Percentiles rank a stretch among this genome's conserved stretches.
phyloP scores from a whole-genome alignment of 2,113 vertebrate species.

The Vidua chalybeata region DNA sequence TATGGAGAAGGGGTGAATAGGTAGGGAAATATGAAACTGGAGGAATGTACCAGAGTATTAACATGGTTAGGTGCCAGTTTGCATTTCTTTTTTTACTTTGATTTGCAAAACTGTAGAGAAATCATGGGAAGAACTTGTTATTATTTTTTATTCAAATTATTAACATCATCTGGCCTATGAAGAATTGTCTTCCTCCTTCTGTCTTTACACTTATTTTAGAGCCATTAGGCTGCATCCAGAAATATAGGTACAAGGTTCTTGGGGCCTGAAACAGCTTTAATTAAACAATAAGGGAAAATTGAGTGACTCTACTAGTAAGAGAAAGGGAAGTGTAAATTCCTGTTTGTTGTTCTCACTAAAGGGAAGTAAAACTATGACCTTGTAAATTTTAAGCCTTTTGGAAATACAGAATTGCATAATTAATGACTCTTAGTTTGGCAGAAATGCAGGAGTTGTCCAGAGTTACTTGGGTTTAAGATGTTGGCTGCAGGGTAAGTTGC shows the following conservation, averaged over 20 bases:
- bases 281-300: neutral
- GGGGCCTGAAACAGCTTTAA: neutral
- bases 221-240: neutral
- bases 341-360: neutral
- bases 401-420: neutral
- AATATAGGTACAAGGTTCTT: neutral
- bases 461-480: neutral
- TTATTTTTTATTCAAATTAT: neutral
- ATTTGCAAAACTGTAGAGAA: neutral
- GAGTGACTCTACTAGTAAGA: neutral
- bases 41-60: neutral
- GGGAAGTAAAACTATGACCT: conserved; percentile 11
- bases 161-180: neutral
- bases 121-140: neutral
- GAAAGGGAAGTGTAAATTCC: conserved; percentile 18
- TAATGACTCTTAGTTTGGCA: neutral
- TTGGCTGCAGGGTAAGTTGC: neutral
- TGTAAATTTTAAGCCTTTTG: neutral
- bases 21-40: neutral
- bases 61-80: neutral
- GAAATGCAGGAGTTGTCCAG: neutral
- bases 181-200: neutral
- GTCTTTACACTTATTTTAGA: neutral
- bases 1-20: neutral
- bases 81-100: neutral